phyloP scores from a whole-genome alignment of 1,140 invertebrate genomes.

The Phortica variegata region DNA sequence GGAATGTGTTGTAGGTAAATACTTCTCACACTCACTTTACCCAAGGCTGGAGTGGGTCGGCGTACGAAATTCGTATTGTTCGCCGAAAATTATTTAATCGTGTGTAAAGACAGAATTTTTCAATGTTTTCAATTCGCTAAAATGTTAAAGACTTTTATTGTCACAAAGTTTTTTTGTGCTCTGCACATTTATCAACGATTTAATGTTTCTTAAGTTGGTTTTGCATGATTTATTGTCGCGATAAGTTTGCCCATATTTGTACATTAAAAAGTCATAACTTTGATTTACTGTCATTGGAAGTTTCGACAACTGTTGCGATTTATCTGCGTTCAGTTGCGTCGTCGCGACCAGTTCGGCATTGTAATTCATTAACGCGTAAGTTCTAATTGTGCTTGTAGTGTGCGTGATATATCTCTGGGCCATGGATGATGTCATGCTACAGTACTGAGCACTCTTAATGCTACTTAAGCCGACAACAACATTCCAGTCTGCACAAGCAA shows the following conservation, averaged over 20 bases:
- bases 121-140: constrained; percentile 43
- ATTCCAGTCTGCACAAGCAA: too few species aligned
- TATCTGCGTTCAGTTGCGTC: too few species aligned
- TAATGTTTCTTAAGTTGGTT: constrained; percentile 5
- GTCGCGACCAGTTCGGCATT: too few species aligned
- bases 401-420: neutral
- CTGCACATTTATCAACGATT: constrained; percentile 19
- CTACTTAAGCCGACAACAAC: constrained; percentile 13
- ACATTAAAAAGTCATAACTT: constrained; percentile 43
- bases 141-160: too few species aligned
- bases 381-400: constrained; percentile 27
- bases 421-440: neutral
- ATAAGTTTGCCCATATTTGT: constrained; percentile 2
- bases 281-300: constrained; percentile 32
- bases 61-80: constrained; percentile 6
- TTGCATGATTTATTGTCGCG: constrained; percentile 16
- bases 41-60: neutral
- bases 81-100: constrained; percentile 38
- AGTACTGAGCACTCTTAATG: neutral
- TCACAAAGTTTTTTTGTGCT: constrained; percentile 12
- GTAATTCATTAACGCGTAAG: neutral
- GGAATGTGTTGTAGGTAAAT: neutral
- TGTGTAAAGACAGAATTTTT: constrained; percentile 38
- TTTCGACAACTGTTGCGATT: neutral
- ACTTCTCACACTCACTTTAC: neutral